phyloP scores from a whole-genome alignment of 2,797 vertebrate species.

The Champsocephalus esox region DNA sequence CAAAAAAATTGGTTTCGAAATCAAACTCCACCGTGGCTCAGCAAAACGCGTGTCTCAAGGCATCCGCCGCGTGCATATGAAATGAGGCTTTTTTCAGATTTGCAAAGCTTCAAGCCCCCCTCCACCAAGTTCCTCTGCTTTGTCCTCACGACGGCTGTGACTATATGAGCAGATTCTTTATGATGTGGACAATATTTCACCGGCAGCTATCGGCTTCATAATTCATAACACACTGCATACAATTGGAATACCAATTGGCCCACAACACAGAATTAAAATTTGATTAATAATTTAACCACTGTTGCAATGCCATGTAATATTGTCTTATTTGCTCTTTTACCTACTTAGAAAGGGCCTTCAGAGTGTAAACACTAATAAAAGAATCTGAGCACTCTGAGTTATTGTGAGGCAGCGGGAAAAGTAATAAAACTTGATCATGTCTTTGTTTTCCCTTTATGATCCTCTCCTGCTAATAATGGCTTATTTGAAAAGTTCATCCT shows the following conservation, averaged over 20 bases:
- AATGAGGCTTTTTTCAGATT: constrained; percentile 62
- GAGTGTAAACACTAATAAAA: constrained; percentile 53
- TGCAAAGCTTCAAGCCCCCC: constrained; percentile 65
- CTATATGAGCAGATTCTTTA: constrained; percentile 55
- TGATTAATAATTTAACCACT: constrained; percentile 66
- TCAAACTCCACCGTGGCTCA: constrained; percentile 78
- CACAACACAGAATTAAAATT: constrained; percentile 40
- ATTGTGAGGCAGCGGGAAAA: constrained; percentile 38
- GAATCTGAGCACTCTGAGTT: constrained; percentile 44
- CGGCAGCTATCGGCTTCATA: constrained; percentile 51
- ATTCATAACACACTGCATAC: constrained; percentile 74
- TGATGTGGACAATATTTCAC: constrained; percentile 62
- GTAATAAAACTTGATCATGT: constrained; percentile 44
- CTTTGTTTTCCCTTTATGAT: constrained; percentile 65
- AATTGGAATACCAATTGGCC: constrained; percentile 61
- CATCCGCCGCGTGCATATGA: constrained; percentile 78
- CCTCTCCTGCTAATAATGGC: constrained; percentile 63
- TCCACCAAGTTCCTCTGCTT: constrained; percentile 53
- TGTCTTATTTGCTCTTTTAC: constrained; percentile 59
- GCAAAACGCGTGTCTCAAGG: constrained; percentile 81
- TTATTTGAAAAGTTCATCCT: constrained; percentile 74
- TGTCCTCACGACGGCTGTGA: constrained; percentile 60
- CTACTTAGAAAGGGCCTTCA: constrained; percentile 49
- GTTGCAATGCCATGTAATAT: constrained; percentile 55
- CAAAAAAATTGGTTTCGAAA: constrained; percentile 81